These are phyloP conservation scores for Biston stratarius DNA, from an alignment of 2,888 invertebrate genomes.

Conservation along the genomic window DNA sequence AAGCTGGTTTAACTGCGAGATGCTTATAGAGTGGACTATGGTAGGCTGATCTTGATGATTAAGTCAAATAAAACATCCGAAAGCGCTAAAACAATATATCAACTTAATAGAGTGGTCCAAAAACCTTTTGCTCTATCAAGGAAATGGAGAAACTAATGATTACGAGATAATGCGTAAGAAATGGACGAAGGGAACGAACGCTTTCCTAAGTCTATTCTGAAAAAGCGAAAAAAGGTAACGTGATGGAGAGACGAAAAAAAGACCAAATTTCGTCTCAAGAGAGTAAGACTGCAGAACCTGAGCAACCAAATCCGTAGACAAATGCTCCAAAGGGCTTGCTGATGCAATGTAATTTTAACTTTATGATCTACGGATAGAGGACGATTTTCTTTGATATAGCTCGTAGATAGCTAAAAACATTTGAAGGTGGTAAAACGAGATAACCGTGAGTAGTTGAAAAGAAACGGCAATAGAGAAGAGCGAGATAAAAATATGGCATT, in stretches of 20 bases:
- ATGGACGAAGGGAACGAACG: constrained; percentile 77
- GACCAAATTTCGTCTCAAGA: constrained; percentile 84
- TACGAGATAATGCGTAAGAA: constrained; percentile 84
- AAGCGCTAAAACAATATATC: constrained; percentile 59
- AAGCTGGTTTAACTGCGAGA: too few relatives aligned
- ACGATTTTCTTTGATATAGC: constrained; percentile 47
- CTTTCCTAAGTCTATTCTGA: constrained; percentile 79
- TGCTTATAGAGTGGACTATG: background rate
- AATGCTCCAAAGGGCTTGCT: constrained; percentile 54
- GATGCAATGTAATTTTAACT: constrained; percentile 43
- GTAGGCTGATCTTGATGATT: background rate
- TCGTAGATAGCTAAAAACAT: constrained; percentile 57
- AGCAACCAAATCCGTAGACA: constrained; percentile 49
- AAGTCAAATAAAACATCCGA: constrained; percentile 1
- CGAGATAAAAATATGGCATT: constrained; percentile 82
- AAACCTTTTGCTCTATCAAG: constrained; percentile 72
- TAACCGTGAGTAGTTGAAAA: constrained; percentile 79
- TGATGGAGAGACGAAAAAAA: constrained; percentile 83
- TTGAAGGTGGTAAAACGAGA: constrained; percentile 71
- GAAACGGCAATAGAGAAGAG: constrained; percentile 69
- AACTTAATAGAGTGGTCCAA: constrained; percentile 73
- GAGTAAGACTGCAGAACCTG: constrained; percentile 84
- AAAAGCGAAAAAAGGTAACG: constrained; percentile 82
- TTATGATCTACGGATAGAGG: constrained; percentile 42
- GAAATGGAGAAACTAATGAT: constrained; percentile 80